Evolutionary conservation across 35 echinoderm and acorn worm genomes (phyloP).

Genomic region (Amphiura filiformis): DNA sequence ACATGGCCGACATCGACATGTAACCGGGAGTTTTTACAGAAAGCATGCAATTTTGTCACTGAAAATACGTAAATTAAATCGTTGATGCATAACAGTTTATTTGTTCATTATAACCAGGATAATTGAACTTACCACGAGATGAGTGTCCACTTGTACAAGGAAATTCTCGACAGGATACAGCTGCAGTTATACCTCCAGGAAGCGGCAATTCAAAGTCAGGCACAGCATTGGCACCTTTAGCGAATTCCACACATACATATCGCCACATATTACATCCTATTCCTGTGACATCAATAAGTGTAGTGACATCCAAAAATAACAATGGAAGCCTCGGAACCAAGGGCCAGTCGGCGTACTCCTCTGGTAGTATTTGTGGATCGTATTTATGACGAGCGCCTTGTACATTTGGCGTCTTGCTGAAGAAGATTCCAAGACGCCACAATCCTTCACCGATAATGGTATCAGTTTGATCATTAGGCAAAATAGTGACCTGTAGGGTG

Average conservation of each 20-base stretch:
- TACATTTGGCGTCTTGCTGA: constrained; percentile 30
- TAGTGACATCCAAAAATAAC: constrained; percentile 30
- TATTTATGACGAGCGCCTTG: constrained; percentile 23
- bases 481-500: not conserved
- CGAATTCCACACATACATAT: constrained; percentile 79
- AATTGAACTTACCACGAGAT: too few relatives aligned
- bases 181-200: not conserved
- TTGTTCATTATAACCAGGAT: too few relatives aligned
- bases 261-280: constrained; percentile 58
- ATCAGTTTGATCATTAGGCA: not conserved
- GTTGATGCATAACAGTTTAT: too few relatives aligned
- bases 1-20: too few relatives aligned
- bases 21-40: too few relatives aligned
- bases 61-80: too few relatives aligned
- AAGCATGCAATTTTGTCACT: too few relatives aligned
- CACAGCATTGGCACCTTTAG: constrained; percentile 35
- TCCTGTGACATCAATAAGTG: constrained; percentile 30
- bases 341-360: constrained; percentile 34
- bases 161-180: constrained; percentile 21
- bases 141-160: not conserved
- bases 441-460: constrained; percentile 33
- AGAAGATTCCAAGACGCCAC: constrained; percentile 58
- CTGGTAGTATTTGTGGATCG: constrained; percentile 28
- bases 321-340: constrained; percentile 38
- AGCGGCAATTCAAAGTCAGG: constrained; percentile 28